Base-by-base conservation (phyloP, 2,888 invertebrate genomes). In the Zhengitettix transpicula region DNA sequence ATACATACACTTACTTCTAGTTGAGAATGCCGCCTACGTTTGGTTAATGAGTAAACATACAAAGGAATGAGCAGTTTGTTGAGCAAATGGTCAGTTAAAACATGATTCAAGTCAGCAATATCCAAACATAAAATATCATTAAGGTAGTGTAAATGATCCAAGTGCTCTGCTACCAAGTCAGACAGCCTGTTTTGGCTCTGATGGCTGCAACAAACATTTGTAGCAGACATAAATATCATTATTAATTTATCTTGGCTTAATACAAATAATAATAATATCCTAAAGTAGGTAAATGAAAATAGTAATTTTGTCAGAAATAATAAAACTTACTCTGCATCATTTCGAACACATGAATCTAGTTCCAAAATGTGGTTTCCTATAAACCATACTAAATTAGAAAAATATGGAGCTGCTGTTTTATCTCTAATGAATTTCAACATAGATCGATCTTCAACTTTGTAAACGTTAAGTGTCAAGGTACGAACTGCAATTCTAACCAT, bases 401-500 rank as follows among this genome's bases (percentile, higher is more conserved):
- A 97, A 76, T 98, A 99, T 1, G 97, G 96, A 41, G 95, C 96
- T 11, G 97, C 97, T 47, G 98, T 97, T 74, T 90, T 86, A 74
- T 97, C 94, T 69, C 94, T 78, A 65, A 98, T 97, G 72, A 97
- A 98, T 65, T 88, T 82, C 65, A 97, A 77, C 97, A 98, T 98
- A 62, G 91, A 93, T 55, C 85, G 83, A 73, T 96, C 96, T 69
- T 93, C 89, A 44, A 97, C 96, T 75, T 83, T 78, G 70, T 96
- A 99, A 1, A 99, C 97, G 75, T 99, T 99, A 52, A 99, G 78
- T 1, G 98, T 96, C 64, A 99, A 81, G 12, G 98, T 99, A 62
- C 99, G 80, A 14, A 99, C 99, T 3, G 99, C 99, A 67, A 99
- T 99, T 56, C 99, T 82, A 44, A 99, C 98, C 99, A 99, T 99